These are phyloP conservation scores for Pocillopora grandis DNA, from an alignment of 92 coral and sea anemone species.

Conservation along the genomic window DNA sequence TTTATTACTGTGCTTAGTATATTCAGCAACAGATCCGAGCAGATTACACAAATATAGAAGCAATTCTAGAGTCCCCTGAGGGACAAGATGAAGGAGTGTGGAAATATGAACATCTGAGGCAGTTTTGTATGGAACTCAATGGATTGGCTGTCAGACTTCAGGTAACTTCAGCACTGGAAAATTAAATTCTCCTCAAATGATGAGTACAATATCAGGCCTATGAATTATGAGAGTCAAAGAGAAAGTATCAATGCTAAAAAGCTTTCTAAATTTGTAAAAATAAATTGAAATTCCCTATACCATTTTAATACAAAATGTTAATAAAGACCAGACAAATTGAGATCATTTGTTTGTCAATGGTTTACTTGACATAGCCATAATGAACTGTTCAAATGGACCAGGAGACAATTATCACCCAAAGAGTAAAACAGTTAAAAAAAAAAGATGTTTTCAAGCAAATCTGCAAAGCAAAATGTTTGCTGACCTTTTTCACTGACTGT, in stretches of 20 bases:
- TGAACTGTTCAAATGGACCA: too few species aligned
- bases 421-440: too few species aligned
- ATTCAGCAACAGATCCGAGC: constrained; percentile 93
- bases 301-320: too few species aligned
- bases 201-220: not conserved
- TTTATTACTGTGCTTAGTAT: constrained; percentile 50
- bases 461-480: not conserved
- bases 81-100: constrained; percentile 99
- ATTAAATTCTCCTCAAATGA: not conserved
- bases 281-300: too few species aligned
- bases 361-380: too few species aligned
- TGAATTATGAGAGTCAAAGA: not conserved
- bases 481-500: not conserved
- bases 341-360: too few species aligned
- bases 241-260: not conserved
- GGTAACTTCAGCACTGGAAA: constrained; percentile 37
- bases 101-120: constrained; percentile 98
- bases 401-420: too few species aligned
- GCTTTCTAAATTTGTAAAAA: not conserved
- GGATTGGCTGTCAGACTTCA: constrained; percentile 94
- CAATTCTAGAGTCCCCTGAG: constrained; percentile 91
- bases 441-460: not conserved
- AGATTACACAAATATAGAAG: constrained; percentile 78
- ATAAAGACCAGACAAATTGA: too few species aligned
- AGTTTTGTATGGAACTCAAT: constrained; percentile 97